Conservation (phyloP, 2,113 vertebrate genomes). For the Brienomyrus brachyistius region DNA sequence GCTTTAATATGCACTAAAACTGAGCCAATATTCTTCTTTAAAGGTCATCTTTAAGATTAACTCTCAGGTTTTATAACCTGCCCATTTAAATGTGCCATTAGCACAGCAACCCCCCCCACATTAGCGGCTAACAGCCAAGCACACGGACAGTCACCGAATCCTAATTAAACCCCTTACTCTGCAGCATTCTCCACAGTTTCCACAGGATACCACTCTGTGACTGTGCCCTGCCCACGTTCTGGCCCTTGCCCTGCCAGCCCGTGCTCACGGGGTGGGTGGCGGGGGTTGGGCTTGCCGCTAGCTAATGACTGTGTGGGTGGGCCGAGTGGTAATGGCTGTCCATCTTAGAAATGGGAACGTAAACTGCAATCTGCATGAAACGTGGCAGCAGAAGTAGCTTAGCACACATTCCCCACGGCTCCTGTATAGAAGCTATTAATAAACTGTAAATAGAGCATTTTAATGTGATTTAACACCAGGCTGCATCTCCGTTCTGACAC, state of each 20-base stretch:
- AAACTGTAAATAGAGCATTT: neutral
- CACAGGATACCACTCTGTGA: conserved; percentile 20
- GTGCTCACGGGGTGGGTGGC: neutral
- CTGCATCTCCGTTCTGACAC: neutral
- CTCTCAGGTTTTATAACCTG: conserved; percentile 34
- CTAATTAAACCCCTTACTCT: conserved; percentile 30
- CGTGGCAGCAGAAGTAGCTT: neutral
- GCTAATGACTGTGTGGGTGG: neutral
- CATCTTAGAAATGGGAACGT: neutral
- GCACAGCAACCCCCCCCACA: conserved; percentile 20
- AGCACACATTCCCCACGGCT: neutral
- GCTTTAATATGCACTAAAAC: conserved; percentile 19
- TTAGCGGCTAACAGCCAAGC: conserved; percentile 27
- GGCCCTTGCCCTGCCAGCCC: neutral
- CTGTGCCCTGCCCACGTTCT: neutral
- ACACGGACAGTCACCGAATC: conserved; percentile 28
- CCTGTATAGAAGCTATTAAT: neutral
- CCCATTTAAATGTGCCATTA: conserved; percentile 31
- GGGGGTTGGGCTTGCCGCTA: neutral
- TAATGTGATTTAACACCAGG: neutral
- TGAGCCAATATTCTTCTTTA: conserved; percentile 11
- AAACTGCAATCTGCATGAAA: neutral
- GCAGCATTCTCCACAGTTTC: conserved; percentile 16
- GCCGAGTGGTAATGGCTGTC: neutral
- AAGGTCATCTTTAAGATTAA: conserved; percentile 35